phyloP scores from a whole-genome alignment of 2,888 invertebrate genomes.

The Rhodophaea formosa region DNA sequence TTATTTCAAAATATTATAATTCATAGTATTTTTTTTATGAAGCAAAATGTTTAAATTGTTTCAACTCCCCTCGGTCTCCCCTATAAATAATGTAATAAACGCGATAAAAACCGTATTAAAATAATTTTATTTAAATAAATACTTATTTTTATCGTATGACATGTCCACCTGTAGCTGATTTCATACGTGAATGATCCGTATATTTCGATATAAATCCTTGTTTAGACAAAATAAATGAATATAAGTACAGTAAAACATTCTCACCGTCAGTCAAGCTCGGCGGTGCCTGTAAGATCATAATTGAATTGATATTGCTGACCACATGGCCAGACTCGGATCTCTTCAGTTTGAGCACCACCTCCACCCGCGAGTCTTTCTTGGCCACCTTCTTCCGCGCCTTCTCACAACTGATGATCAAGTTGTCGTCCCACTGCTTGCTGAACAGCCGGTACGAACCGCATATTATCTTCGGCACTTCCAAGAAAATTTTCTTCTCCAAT shows the following conservation, averaged over 20 bases:
- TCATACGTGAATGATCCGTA: no score
- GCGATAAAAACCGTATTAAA: no score
- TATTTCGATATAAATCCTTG: no score
- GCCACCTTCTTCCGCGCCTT: conserved; percentile 31
- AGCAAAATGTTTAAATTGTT: no score
- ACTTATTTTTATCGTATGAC: no score
- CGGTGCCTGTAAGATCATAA: conserved; percentile 53
- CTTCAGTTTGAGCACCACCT: conserved; percentile 57
- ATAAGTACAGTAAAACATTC: not conserved
- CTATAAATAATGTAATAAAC: no score
- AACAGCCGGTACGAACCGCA: conserved; percentile 55
- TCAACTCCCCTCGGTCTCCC: no score
- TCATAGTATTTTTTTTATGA: no score
- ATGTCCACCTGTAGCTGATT: no score
- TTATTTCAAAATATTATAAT: no score
- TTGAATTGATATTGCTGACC: conserved; percentile 56
- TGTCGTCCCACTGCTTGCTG: conserved; percentile 51
- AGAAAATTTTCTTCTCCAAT: conserved; percentile 61
- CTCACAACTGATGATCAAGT: conserved; percentile 57
- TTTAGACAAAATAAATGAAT: no score
- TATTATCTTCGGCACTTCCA: conserved; percentile 64
- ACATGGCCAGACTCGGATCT: conserved; percentile 53
- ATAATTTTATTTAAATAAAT: no score
- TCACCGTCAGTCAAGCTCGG: conserved; percentile 33
- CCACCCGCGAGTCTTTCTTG: conserved; percentile 44